phyloP scores from a whole-genome alignment of 2,888 invertebrate genomes.

The Sylvicola fuscatus region DNA sequence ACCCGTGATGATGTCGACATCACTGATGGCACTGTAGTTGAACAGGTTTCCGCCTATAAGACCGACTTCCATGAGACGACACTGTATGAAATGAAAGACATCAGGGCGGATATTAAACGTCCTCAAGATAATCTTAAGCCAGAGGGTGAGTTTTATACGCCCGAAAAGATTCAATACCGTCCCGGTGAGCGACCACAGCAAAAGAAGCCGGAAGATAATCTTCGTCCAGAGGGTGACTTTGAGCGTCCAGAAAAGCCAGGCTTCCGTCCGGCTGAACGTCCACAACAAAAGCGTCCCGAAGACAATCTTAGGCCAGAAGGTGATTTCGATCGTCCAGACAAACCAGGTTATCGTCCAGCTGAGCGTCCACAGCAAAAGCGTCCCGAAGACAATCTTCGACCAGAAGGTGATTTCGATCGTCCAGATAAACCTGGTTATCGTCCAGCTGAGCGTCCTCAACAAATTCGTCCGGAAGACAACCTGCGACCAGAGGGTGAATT shows the following conservation, averaged over 20 bases:
- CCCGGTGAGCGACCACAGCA: constrained; percentile 35
- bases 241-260: constrained; percentile 17
- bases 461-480: constrained; percentile 26
- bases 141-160: constrained; percentile 31
- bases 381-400: constrained; percentile 22
- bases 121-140: constrained; percentile 30
- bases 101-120: constrained; percentile 23
- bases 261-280: constrained; percentile 28
- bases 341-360: constrained; percentile 24
- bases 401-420: constrained; percentile 31
- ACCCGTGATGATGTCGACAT: constrained; percentile 10
- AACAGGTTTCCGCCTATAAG: constrained; percentile 34
- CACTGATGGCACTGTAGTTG: constrained; percentile 23
- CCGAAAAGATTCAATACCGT: constrained; percentile 28
- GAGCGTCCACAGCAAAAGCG: constrained; percentile 27
- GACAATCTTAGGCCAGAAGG: constrained; percentile 38
- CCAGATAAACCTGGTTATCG: constrained; percentile 21
- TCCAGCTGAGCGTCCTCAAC: constrained; percentile 27
- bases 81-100: constrained; percentile 11
- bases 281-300: constrained; percentile 32
- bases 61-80: constrained; percentile 34
- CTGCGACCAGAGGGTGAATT: constrained; percentile 29
- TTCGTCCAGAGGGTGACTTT: constrained; percentile 32
- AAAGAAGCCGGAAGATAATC: constrained; percentile 35
- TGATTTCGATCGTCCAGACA: constrained; percentile 23